A percentile compares a stretch with the other conserved stretches of the same genome.
These are phyloP conservation scores for Zhuqinia jingwanae DNA, from an alignment of 2,888 invertebrate genomes.

Conservation along the genomic window DNA sequence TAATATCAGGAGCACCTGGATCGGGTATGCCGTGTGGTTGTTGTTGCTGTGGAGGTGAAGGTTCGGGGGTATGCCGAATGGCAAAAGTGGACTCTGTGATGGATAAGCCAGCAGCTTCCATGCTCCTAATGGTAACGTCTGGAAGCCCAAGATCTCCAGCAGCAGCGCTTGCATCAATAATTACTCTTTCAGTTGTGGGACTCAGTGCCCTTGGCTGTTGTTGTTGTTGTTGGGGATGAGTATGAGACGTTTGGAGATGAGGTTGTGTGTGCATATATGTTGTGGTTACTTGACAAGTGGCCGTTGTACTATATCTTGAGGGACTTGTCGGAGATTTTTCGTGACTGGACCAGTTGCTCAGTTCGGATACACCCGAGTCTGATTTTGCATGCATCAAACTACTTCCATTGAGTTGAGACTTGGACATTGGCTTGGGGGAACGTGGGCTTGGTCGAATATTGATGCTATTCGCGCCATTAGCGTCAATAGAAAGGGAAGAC, in stretches of 20 bases:
- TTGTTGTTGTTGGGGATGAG: constrained; percentile 10
- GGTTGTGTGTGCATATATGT: constrained; percentile 66
- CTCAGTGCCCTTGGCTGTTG: too few species aligned
- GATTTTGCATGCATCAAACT: constrained; percentile 87
- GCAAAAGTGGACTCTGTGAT: constrained; percentile 44
- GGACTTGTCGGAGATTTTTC: constrained; percentile 90
- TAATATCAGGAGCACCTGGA: constrained; percentile 58
- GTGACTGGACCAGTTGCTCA: constrained; percentile 90
- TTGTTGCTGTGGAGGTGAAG: constrained; percentile 8
- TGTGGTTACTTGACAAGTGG: constrained; percentile 53
- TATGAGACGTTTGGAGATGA: constrained; percentile 16
- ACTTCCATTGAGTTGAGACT: constrained; percentile 59
- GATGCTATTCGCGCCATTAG: constrained; percentile 58
- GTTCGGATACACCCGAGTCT: constrained; percentile 92
- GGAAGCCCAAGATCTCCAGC: constrained; percentile 71
- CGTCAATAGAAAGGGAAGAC: constrained; percentile 60
- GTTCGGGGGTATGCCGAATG: constrained; percentile 57
- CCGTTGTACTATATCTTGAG: constrained; percentile 69
- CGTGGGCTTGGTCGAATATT: constrained; percentile 82
- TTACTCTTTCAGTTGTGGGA: background rate
- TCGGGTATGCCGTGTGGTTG: constrained; percentile 15
- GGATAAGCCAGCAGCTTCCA: constrained; percentile 48
- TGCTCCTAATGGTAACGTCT: constrained; percentile 75
- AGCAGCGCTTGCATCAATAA: constrained; percentile 22
- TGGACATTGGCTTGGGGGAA: constrained; percentile 86